These are phyloP conservation scores for Poeciliopsis retropinna DNA, from an alignment of 2,113 vertebrate genomes.

Conservation along the genomic window DNA sequence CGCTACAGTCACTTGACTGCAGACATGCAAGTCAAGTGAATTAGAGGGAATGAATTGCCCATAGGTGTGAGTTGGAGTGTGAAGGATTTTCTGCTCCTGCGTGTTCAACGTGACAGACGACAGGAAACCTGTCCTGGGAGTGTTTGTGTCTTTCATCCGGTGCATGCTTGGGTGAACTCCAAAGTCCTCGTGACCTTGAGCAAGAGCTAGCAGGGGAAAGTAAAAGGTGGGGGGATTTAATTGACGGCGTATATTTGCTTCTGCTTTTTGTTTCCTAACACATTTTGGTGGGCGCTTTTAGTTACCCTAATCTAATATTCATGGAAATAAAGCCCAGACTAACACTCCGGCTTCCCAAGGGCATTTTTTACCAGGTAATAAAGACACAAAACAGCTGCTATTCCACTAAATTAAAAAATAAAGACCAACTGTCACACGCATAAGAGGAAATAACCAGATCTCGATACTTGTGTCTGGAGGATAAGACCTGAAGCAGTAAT, in stretches of 20 bases:
- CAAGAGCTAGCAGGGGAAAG: not conserved
- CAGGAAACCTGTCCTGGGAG: slow-evolving; percentile 6
- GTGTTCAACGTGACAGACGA: slow-evolving; percentile 16
- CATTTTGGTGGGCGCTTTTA: slow-evolving; percentile 1
- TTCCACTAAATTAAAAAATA: slow-evolving; percentile 6
- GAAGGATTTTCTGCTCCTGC: slow-evolving; percentile 10
- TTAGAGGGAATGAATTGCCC: slow-evolving; percentile 2
- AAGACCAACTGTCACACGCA: slow-evolving; percentile 18
- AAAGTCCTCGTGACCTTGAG: slow-evolving; percentile 5
- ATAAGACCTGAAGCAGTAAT: not conserved
- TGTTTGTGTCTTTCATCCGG: slow-evolving; percentile 16
- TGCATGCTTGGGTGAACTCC: not conserved
- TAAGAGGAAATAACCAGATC: not conserved
- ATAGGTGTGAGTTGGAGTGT: slow-evolving; percentile 14
- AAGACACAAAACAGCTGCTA: slow-evolving; percentile 18
- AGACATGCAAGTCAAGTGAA: slow-evolving; percentile 15
- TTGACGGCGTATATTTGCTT: not conserved
- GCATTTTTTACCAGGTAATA: slow-evolving; percentile 16
- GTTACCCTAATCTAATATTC: not conserved
- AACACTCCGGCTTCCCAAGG: not conserved
- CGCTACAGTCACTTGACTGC: too few species aligned
- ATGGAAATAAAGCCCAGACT: not conserved
- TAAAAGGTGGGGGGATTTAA: not conserved
- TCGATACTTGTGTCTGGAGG: not conserved
- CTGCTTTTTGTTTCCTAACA: not conserved